Conservation (phyloP, 1,140 invertebrate genomes). For the Calliphora vicina region DNA sequence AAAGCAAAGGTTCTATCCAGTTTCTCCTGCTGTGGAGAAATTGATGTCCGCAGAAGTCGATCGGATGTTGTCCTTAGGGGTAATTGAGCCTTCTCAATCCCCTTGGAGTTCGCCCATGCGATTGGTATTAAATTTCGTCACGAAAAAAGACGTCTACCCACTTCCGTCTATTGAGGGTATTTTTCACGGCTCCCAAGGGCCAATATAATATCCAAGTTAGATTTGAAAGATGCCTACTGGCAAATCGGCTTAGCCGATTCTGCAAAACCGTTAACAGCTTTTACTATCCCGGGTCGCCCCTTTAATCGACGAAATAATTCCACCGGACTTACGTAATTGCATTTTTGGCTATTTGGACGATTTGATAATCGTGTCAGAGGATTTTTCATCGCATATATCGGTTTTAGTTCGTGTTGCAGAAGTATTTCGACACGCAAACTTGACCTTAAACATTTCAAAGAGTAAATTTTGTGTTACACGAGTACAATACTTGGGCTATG, state of each 20-base stretch:
- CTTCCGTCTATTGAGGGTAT: too few species aligned
- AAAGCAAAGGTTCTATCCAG: slow-evolving; percentile 24
- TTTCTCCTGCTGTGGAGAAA: neutral
- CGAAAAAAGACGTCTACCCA: neutral
- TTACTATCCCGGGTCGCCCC: slow-evolving; percentile 25
- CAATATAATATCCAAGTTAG: too few species aligned
- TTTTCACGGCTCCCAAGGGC: too few species aligned
- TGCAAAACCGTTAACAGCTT: slow-evolving; percentile 22
- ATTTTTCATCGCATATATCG: neutral
- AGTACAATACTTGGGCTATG: slow-evolving; percentile 35
- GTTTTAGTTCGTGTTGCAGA: slow-evolving; percentile 23
- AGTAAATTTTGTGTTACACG: slow-evolving; percentile 31
- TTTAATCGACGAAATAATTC: neutral
- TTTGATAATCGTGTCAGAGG: neutral
- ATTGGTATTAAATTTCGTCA: slow-evolving; percentile 4
- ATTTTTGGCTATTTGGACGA: neutral
- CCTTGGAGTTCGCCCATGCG: slow-evolving; percentile 31
- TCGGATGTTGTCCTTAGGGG: slow-evolving; percentile 14
- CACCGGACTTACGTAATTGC: neutral
- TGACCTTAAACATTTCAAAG: slow-evolving; percentile 28
- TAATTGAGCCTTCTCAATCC: neutral
- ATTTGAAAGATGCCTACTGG: too few species aligned
- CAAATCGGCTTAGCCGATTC: slow-evolving; percentile 14
- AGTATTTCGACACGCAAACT: neutral
- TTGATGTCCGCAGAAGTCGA: neutral